Evolutionary conservation across 2,113 vertebrate species (phyloP).

Genomic region (Catagonus wagneri): DNA sequence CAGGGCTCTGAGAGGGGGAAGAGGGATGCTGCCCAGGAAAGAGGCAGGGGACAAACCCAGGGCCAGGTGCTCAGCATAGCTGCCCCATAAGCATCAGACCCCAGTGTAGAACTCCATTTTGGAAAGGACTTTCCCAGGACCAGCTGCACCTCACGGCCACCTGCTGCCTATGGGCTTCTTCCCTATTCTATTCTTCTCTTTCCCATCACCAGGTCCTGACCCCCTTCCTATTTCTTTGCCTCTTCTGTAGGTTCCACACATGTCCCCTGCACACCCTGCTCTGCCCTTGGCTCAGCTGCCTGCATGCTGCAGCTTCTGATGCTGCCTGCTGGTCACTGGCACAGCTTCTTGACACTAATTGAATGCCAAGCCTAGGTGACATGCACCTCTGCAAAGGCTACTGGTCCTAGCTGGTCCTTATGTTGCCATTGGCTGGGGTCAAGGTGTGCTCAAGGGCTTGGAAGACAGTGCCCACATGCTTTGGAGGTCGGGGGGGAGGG

Average conservation of each 20-base stretch:
- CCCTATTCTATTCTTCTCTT: not conserved
- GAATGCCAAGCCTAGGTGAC: not conserved
- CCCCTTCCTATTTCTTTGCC: not conserved
- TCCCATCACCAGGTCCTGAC: not conserved
- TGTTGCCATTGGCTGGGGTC: fast-evolving
- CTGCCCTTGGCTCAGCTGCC: not conserved
- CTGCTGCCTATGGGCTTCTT: fast-evolving
- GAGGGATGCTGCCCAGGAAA: not conserved
- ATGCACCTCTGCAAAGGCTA: not conserved
- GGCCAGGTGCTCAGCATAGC: not conserved
- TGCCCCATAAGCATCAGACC: fast-evolving
- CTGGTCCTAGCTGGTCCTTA: not conserved
- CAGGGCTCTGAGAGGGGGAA: not conserved
- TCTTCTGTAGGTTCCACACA: not conserved
- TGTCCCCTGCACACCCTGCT: too few species aligned
- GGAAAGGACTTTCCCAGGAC: not conserved
- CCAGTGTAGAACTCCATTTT: not conserved
- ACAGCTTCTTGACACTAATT: not conserved
- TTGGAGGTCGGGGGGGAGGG: not conserved
- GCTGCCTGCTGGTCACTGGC: not conserved
- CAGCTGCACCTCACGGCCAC: not conserved
- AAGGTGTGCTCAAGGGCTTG: fast-evolving
- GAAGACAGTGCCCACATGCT: not conserved
- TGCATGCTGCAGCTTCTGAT: not conserved
- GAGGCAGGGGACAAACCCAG: not conserved